These are phyloP conservation scores for Salpingus planirostris DNA, from an alignment of 2,888 invertebrate genomes.

Conservation along the genomic window DNA sequence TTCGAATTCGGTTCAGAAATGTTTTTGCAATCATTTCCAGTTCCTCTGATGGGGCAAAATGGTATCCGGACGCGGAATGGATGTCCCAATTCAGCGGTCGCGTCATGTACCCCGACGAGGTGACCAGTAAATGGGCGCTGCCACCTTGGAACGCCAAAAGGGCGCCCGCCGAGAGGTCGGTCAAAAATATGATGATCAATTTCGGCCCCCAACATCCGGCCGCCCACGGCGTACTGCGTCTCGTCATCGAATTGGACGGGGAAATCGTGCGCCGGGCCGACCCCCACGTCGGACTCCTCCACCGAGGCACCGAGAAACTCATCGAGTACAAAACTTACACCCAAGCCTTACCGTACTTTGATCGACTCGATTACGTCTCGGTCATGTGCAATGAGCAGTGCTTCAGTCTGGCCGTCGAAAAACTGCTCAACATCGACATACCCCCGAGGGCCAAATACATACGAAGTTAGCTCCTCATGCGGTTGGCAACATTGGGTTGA, in stretches of 20 bases:
- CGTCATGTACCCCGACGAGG: slow-evolving; percentile 49
- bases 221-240: slow-evolving; percentile 78
- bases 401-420: slow-evolving; percentile 74
- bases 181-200: slow-evolving; percentile 47
- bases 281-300: slow-evolving; percentile 80
- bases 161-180: slow-evolving; percentile 12
- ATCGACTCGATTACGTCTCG: slow-evolving; percentile 80
- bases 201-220: slow-evolving; percentile 90
- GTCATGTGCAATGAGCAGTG: slow-evolving; percentile 74
- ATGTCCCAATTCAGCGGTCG: slow-evolving; percentile 47
- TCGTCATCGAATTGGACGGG: slow-evolving; percentile 73
- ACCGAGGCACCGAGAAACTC: slow-evolving; percentile 83
- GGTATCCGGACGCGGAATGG: slow-evolving; percentile 60
- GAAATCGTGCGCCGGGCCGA: slow-evolving; percentile 72
- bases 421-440: slow-evolving; percentile 65
- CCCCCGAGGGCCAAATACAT: slow-evolving; percentile 75
- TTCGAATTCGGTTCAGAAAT: no score
- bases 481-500: no score
- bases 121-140: slow-evolving; percentile 27
- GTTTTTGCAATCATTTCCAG: no score
- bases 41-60: slow-evolving; percentile 32
- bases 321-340: slow-evolving; percentile 83
- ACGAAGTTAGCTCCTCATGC: no score
- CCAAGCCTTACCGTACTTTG: slow-evolving; percentile 79
- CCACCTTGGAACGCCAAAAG: slow-evolving; percentile 12